Conservation (phyloP, 2,888 invertebrate genomes). For the Escarpia spicata region DNA sequence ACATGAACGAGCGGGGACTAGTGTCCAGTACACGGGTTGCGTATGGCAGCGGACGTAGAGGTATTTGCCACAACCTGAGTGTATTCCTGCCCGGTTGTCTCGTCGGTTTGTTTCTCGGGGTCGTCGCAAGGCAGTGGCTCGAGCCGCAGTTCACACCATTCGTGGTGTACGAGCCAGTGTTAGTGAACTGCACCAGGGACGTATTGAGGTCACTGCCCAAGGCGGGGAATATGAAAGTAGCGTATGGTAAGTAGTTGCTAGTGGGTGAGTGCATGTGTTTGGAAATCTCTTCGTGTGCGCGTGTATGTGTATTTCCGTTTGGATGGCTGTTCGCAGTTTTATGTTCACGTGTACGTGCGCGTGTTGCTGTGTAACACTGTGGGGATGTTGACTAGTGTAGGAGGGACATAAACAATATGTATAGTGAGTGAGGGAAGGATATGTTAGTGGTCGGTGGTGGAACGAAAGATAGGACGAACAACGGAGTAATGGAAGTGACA, state of each 20-base stretch:
- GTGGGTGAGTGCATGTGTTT: background rate
- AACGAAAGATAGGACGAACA: too few species aligned
- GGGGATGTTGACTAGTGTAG: background rate
- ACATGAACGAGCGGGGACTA: background rate
- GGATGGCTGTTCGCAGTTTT: background rate
- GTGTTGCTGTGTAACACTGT: background rate
- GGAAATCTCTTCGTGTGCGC: background rate
- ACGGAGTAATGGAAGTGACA: too few species aligned
- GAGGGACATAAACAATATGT: too few species aligned
- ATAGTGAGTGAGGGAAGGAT: too few species aligned
- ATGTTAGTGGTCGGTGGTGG: too few species aligned
- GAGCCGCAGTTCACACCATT: background rate
- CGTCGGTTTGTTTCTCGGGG: background rate
- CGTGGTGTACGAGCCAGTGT: background rate
- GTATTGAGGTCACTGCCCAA: background rate
- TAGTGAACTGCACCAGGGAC: background rate
- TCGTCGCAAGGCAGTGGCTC: background rate
- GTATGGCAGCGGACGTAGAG: background rate
- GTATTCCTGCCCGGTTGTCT: background rate
- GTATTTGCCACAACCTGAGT: background rate
- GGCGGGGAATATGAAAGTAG: background rate
- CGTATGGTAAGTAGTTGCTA: background rate
- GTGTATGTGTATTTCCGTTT: background rate
- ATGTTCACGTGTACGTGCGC: background rate
- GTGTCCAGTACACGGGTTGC: background rate